phyloP scores from a whole-genome alignment of 2,888 invertebrate species.

The Caenorhabditis panamensis region DNA sequence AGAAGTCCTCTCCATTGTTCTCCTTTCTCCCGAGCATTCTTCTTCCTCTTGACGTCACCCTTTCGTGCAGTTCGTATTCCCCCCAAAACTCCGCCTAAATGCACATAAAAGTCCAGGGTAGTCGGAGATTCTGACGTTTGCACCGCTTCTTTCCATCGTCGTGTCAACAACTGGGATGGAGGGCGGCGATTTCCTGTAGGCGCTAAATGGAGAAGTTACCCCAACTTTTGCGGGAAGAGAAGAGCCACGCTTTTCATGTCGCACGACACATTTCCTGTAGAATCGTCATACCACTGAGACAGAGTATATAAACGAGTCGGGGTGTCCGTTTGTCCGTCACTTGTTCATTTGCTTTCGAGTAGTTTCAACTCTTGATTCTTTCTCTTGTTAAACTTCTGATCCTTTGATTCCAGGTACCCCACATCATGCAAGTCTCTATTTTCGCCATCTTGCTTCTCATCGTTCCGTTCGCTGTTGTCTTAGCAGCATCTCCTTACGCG shows the following conservation, averaged over 20 bases:
- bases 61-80: neutral
- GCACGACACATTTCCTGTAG: conserved; percentile 58
- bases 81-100: conserved; percentile 18
- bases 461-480: conserved; percentile 39
- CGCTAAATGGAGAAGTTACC: conserved; percentile 48
- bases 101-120: conserved; percentile 31
- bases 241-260: conserved; percentile 44
- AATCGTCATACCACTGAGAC: conserved; percentile 34
- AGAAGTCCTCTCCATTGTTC: too few relatives aligned
- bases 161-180: conserved; percentile 44
- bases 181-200: conserved; percentile 42
- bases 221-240: neutral
- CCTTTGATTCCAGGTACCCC: conserved; percentile 41
- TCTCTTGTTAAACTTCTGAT: too few relatives aligned
- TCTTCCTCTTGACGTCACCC: conserved; percentile 28
- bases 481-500: conserved; percentile 25
- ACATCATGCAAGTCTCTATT: conserved; percentile 54
- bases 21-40: too few relatives aligned
- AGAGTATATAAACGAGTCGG: conserved; percentile 39
- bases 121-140: conserved; percentile 44
- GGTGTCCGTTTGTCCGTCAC: neutral
- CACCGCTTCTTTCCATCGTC: conserved; percentile 7
- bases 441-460: conserved; percentile 47
- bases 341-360: neutral
- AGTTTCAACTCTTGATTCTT: neutral